Evolutionary conservation across 1,140 invertebrate genomes (phyloP).

Genomic region (Drosophila ercepeae): DNA sequence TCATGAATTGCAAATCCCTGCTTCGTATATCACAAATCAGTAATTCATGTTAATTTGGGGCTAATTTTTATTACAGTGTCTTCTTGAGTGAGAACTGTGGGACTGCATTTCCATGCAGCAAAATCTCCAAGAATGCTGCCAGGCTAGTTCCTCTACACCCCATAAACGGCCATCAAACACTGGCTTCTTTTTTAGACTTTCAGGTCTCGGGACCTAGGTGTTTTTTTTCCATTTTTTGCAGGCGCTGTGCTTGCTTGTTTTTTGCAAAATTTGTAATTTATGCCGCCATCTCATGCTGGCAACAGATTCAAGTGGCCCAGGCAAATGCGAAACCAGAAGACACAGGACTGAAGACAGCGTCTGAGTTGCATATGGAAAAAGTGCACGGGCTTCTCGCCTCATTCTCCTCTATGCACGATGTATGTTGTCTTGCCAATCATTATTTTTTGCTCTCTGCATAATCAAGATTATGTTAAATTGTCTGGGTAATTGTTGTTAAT

Average conservation of each 20-base stretch:
- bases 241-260: constrained; percentile 41
- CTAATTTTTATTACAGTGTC: constrained; percentile 15
- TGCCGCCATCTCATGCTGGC: constrained; percentile 59
- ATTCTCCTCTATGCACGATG: constrained; percentile 7
- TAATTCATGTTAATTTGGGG: background rate
- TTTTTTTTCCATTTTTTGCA: constrained; percentile 17
- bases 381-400: constrained; percentile 25
- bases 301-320: constrained; percentile 57
- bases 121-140: constrained; percentile 69
- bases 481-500: constrained; percentile 81
- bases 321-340: constrained; percentile 48
- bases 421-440: constrained; percentile 34
- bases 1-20: background rate
- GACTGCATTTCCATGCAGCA: constrained; percentile 47
- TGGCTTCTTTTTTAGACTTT: constrained; percentile 53
- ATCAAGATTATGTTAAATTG: constrained; percentile 83
- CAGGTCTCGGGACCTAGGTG: constrained; percentile 34
- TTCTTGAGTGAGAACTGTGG: constrained; percentile 16
- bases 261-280: constrained; percentile 75
- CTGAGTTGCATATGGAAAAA: constrained; percentile 50
- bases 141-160: constrained; percentile 53
- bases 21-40: background rate
- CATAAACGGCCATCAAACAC: constrained; percentile 71
- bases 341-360: constrained; percentile 14
- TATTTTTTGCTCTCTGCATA: constrained; percentile 52